Conservation (phyloP, 2,113 vertebrate genomes). For the Esox niger region DNA sequence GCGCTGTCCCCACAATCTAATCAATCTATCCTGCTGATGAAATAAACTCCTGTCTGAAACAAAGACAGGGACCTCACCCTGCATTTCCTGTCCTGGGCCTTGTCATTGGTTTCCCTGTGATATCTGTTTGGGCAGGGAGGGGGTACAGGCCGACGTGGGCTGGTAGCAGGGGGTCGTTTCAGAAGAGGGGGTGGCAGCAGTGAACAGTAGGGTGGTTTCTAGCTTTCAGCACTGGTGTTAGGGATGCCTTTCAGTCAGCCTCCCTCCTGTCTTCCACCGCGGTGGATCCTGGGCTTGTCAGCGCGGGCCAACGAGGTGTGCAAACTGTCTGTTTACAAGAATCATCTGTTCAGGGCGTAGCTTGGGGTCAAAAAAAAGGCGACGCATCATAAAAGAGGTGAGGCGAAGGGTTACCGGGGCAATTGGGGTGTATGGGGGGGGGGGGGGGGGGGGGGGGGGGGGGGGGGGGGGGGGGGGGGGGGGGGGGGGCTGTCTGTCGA, state of each 20-base stretch:
- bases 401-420: background rate
- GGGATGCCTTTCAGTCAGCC: conserved; percentile 62
- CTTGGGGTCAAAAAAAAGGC: conserved; percentile 69
- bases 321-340: conserved; percentile 78
- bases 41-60: conserved; percentile 78
- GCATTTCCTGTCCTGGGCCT: conserved; percentile 82
- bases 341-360: conserved; percentile 68
- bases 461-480: conserved; percentile 31
- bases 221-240: conserved; percentile 79
- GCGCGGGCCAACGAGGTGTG: conserved; percentile 71
- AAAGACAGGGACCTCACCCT: conserved; percentile 79
- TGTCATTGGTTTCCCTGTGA: conserved; percentile 39
- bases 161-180: background rate
- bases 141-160: conserved; percentile 39
- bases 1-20: conserved; percentile 66
- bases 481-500: conserved; percentile 14
- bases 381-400: conserved; percentile 68
- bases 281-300: conserved; percentile 66
- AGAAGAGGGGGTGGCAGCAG: conserved; percentile 11
- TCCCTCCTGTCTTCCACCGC: conserved; percentile 71
- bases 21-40: conserved; percentile 69
- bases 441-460: conserved; percentile 18
- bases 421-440: conserved; percentile 46
- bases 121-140: conserved; percentile 43
- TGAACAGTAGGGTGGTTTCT: conserved; percentile 64